Percentiles rank a stretch among this genome's conserved stretches.
These are phyloP conservation scores for Archivesica marissinica DNA, from an alignment of 1,140 invertebrate species.

Conservation along the genomic window DNA sequence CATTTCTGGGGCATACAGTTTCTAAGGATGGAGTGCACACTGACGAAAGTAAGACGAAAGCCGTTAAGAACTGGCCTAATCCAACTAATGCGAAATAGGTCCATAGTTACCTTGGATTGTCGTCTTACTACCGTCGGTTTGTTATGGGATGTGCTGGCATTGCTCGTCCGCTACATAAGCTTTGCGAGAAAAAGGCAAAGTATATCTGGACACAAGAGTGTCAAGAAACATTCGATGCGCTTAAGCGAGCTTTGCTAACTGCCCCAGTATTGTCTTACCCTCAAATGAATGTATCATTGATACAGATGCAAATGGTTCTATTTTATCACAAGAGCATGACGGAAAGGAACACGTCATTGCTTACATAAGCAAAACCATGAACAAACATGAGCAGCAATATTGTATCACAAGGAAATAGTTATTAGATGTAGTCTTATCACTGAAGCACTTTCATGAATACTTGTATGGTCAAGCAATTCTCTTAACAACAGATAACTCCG, in stretches of 20 bases:
- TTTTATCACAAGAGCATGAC: slow-evolving; percentile 72
- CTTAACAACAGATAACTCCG: slow-evolving; percentile 67
- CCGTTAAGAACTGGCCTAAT: slow-evolving; percentile 39
- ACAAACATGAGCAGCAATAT: slow-evolving; percentile 84
- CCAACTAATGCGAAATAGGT: slow-evolving; percentile 54
- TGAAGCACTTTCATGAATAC: slow-evolving; percentile 64
- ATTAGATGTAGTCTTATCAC: slow-evolving; percentile 55
- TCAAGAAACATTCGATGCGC: background rate
- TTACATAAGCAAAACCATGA: slow-evolving; percentile 66
- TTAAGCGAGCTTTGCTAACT: slow-evolving; percentile 23
- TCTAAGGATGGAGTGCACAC: slow-evolving; percentile 17
- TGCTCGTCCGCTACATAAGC: background rate
- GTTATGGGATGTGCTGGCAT: background rate
- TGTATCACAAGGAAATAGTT: slow-evolving; percentile 68
- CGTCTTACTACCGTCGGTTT: background rate
- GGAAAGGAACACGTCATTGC: slow-evolving; percentile 65
- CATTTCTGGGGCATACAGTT: slow-evolving; percentile 60
- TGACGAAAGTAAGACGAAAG: slow-evolving; percentile 31
- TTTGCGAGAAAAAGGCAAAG: background rate
- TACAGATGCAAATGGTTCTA: slow-evolving; percentile 68
- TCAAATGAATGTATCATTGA: slow-evolving; percentile 64
- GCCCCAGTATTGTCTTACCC: slow-evolving; percentile 59
- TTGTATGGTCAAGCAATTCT: slow-evolving; percentile 65
- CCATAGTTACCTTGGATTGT: slow-evolving; percentile 6
- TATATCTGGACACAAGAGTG: slow-evolving; percentile 7